phyloP scores from a whole-genome alignment of 2,797 vertebrate genomes.

The Brachyrhaphis roseni region DNA sequence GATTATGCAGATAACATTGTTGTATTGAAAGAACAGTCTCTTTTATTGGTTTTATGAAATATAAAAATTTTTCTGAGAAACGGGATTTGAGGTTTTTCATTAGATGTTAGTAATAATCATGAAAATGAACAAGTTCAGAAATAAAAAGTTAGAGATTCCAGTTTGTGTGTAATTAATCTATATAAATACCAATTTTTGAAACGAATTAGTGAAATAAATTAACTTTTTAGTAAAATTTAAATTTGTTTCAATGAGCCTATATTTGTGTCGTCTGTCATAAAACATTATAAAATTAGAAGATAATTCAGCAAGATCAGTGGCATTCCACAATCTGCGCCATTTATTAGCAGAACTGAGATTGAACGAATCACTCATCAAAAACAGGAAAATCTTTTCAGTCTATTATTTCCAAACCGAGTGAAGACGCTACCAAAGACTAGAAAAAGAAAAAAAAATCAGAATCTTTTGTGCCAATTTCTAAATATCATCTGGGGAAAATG shows the following conservation, averaged over 20 bases:
- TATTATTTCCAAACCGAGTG: conserved; percentile 9
- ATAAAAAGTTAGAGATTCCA: background rate
- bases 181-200: background rate
- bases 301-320: background rate
- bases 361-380: background rate
- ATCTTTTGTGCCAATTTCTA: conserved; percentile 48
- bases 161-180: background rate
- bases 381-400: background rate
- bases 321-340: conserved; percentile 10
- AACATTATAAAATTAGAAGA: background rate
- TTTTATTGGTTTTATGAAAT: background rate
- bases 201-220: background rate
- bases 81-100: background rate
- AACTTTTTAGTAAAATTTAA: background rate
- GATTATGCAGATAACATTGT: background rate
- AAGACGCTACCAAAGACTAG: conserved; percentile 26
- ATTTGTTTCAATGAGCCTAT: background rate
- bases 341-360: background rate
- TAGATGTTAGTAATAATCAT: background rate
- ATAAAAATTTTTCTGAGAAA: background rate
- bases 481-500: conserved; percentile 58
- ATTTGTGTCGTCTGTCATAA: background rate
- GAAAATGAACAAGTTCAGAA: background rate
- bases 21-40: background rate
- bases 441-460: conserved; percentile 15